Evolutionary conservation across 2,888 invertebrate species (phyloP), one percentile per base, ranked within the genome.

Genomic region (Xestia rhomboidea): DNA sequence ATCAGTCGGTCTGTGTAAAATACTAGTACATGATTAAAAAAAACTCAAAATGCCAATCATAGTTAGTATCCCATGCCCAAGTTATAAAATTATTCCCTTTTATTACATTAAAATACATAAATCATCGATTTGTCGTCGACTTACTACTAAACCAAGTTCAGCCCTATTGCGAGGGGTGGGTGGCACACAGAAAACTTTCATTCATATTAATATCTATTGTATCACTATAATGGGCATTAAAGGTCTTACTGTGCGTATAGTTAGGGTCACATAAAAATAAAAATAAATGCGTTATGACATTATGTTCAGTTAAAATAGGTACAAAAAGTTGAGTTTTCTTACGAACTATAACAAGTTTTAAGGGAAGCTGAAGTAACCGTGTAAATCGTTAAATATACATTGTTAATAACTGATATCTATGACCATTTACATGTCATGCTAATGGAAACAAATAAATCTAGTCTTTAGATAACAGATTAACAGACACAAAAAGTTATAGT

Each of bases 171-270:
- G 63, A 73, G 76, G 86, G 83, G 77, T 76, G 75, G 11, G 0
- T 11, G 27, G 5, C 24, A 83, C 79, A 85, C 73, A 79, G 60
- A 60, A 74, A 77, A 75, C 38, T 79, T 73, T 57, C 63, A 80
- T 82, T 79, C 76, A 82, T 88, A 83, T 87, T 87, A 81, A 85
- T 79, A 68, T 27, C 46, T 66, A 64, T 79, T 85, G 73, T 84
- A 79, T 68, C 44, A 24, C 68, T 57, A 71, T 82, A 77, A 66
- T 60, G 38, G 57, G 46, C 13, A 67, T 71, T 69, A 77, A 41
- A 68, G 66, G 60, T 73, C 41, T 64, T 54, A 60, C 76, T 64
- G 46, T n/a, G 68, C 46, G 38, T 67, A 15, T 66, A 76, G 64
- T 68, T 73, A 73, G 67, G 84, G 80, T 62, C 21, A 18, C 13